These are phyloP conservation scores for Callipepla squamata DNA, from an alignment of 2,113 vertebrate genomes.

Conservation along the genomic window DNA sequence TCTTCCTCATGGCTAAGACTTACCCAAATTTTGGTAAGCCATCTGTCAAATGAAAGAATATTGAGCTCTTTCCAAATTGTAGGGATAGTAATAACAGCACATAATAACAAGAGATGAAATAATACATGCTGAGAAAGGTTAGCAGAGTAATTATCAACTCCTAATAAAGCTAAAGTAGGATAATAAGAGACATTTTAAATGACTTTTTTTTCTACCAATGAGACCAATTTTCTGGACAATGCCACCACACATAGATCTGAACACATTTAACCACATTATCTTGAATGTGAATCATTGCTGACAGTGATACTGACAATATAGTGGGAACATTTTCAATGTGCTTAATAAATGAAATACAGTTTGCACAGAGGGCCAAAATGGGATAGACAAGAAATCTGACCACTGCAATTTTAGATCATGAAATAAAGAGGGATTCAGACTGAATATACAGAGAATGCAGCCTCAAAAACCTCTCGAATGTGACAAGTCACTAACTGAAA, in stretches of 20 bases:
- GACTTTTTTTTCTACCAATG: background rate
- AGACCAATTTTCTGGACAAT: background rate
- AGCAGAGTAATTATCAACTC: slow-evolving; percentile 19
- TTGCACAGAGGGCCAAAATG: background rate
- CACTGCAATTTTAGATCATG: background rate
- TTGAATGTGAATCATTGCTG: slow-evolving; percentile 10
- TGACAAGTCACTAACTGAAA: background rate
- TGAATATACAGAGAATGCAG: background rate
- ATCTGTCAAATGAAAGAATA: background rate
- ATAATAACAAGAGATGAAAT: slow-evolving; percentile 31
- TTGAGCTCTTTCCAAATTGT: background rate
- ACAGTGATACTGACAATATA: slow-evolving; percentile 21
- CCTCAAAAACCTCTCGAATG: background rate
- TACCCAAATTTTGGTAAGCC: slow-evolving; percentile 6
- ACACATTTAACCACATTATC: background rate
- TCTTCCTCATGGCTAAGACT: background rate
- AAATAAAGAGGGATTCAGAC: background rate
- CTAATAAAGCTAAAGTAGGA: slow-evolving; percentile 41
- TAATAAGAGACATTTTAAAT: background rate
- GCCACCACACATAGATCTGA: background rate
- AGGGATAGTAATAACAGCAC: background rate
- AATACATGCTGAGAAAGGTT: background rate
- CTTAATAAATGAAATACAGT: slow-evolving; percentile 16
- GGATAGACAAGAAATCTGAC: background rate
- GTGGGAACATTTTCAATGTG: slow-evolving; percentile 16